Percentiles rank a stretch among this genome's conserved stretches.
Evolutionary conservation across 2,113 vertebrate genomes (phyloP).

Genomic region (Psilopogon haemacephalus): DNA sequence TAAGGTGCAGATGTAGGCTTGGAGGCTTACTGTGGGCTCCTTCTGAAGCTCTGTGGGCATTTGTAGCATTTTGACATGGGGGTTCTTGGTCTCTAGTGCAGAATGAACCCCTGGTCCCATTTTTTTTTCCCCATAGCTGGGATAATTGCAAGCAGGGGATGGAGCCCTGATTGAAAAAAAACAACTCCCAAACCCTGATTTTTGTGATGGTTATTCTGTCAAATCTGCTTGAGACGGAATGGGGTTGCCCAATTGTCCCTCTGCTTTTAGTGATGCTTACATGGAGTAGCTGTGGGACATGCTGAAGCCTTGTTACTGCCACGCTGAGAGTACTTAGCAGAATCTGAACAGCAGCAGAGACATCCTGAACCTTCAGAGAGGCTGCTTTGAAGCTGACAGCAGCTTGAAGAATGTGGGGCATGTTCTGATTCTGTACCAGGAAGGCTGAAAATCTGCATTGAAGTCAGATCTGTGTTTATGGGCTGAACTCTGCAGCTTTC

Average conservation of each 20-base stretch:
- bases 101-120: accelerated
- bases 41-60: background rate
- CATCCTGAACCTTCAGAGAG: background rate
- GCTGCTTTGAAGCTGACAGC: conserved; percentile 1
- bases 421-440: background rate
- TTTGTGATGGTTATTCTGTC: background rate
- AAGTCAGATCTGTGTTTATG: background rate
- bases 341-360: background rate
- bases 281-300: background rate
- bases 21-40: background rate
- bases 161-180: background rate
- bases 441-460: background rate
- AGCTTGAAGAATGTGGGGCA: background rate
- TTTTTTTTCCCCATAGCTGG: background rate
- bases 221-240: background rate
- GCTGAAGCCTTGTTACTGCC: background rate
- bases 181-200: no score
- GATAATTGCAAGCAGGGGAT: background rate
- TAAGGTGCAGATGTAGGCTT: background rate
- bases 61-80: background rate
- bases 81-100: background rate
- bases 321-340: background rate
- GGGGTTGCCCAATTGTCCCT: background rate
- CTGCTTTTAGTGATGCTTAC: background rate
- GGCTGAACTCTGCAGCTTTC: background rate